A percentile compares a stretch with the other conserved stretches of the same genome.
phyloP scores from a whole-genome alignment of 2,797 vertebrate genomes.

The Etheostoma perlongum region DNA sequence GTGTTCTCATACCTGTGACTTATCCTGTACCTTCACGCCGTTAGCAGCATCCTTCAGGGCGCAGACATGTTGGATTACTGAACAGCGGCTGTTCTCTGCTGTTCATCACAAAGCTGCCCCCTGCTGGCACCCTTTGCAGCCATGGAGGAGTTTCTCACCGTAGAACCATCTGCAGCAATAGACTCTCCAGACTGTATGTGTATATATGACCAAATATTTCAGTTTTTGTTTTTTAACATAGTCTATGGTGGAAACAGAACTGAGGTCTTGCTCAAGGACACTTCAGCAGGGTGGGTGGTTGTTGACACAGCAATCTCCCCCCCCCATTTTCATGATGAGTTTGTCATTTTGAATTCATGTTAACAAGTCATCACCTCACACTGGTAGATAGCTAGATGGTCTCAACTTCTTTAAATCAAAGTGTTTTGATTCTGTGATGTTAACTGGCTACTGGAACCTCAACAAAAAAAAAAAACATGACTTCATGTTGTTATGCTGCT shows the following conservation, averaged over 20 bases:
- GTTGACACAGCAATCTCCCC: no score
- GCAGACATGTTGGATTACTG: conserved; percentile 79
- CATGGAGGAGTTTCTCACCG: no score
- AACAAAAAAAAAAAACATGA: conserved; percentile 16
- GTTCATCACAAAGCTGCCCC: neutral
- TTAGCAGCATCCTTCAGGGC: conserved; percentile 67
- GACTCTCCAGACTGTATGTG: no score
- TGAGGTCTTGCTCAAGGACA: neutral
- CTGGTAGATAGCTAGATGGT: neutral
- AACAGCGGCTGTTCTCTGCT: neutral
- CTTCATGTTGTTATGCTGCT: conserved; percentile 12
- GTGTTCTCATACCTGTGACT: conserved; percentile 49
- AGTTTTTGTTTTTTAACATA: no score
- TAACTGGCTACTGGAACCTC: conserved; percentile 6
- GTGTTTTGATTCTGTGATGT: conserved; percentile 8
- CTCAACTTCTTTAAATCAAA: conserved; percentile 8
- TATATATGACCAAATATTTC: no score
- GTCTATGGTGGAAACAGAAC: rapidly evolving
- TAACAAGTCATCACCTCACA: conserved; percentile 5
- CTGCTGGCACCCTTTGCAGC: no score
- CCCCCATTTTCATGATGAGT: neutral
- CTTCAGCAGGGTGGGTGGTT: neutral
- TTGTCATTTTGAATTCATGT: conserved; percentile 4
- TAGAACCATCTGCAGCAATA: conserved; percentile 17
- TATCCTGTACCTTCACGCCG: conserved; percentile 71